phyloP scores from a whole-genome alignment of 1,140 invertebrate genomes.

The Orchesella cincta region DNA sequence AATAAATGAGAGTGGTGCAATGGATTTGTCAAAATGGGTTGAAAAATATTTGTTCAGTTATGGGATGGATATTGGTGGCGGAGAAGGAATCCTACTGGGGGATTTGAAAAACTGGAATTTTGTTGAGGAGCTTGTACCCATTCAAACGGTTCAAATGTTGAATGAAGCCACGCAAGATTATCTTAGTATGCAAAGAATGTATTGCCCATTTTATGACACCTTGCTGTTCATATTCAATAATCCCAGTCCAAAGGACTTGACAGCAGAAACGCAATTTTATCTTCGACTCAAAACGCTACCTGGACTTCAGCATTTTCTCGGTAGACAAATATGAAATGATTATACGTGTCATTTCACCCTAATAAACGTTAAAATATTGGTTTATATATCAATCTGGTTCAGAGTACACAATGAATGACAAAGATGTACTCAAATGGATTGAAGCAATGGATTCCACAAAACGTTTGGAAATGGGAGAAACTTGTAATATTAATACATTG shows the following conservation, averaged over 20 bases:
- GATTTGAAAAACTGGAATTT: conserved; percentile 38
- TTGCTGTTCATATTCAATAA: conserved; percentile 43
- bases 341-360: neutral
- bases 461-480: neutral
- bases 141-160: conserved; percentile 40
- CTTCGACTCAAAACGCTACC: conserved; percentile 29
- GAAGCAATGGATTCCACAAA: conserved; percentile 10
- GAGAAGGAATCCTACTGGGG: conserved; percentile 34
- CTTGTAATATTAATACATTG: conserved; percentile 30
- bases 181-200: conserved; percentile 41
- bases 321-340: conserved; percentile 11
- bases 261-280: conserved; percentile 20
- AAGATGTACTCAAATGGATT: conserved; percentile 32
- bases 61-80: conserved; percentile 14
- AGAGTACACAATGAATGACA: conserved; percentile 43
- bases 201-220: conserved; percentile 44
- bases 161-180: conserved; percentile 31
- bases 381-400: neutral
- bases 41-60: conserved; percentile 30
- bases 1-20: conserved; percentile 31
- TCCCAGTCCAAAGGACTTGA: conserved; percentile 29
- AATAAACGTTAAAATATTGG: too few relatives aligned
- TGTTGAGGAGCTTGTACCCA: conserved; percentile 33
- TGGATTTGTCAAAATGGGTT: conserved; percentile 34
- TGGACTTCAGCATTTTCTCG: conserved; percentile 42